Base-by-base conservation (phyloP, 64 coral and sea anemone species). In the Montipora efflorescens region DNA sequence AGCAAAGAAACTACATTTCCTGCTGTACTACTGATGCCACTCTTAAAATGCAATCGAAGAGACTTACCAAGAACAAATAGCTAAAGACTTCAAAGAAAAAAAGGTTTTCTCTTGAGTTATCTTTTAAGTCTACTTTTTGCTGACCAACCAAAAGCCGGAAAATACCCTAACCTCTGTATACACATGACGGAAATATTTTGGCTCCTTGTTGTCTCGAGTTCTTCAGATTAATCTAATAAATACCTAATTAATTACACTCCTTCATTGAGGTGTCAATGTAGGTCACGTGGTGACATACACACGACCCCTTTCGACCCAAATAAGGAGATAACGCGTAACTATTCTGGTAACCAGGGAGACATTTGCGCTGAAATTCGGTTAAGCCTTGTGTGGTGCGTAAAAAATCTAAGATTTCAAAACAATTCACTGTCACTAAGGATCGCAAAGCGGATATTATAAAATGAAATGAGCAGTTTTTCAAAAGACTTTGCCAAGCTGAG, bases 121-220 rank as follows among this genome's bases (percentile, higher is more conserved):
- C 61, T 64, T 16, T 64, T 64, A 64, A 64, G 13, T 0, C 61
- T 16, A 12, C 61, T 64, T 14, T 74, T 20, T 36, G 36, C 36
- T 36, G 36, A 81, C 59, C 20, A 22, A 86, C 21, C 48, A 84
- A n/a, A 47, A 21, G 49, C 0, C 14, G 14, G 18, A 64, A 22
- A 71, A 70, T 18, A 19, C n/a, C 18, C 44, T 46, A 16, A 71
- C 66, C 47, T 47, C 10, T 86, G 18, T 19, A 19, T 48, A 69
- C 18, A 47, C 21, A 45, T 71, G 64, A 71, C 18, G 45, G 61
- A 71, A 64, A 22, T 36, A 49, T 72, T 86, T 71, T 71, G 82
- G 82, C 82, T 86, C 82, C 82, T 51, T 86, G 62, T 86, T 86
- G 82, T 86, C 82, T 86, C 82, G 14, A 86, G 82, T 68, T 71